These are phyloP conservation scores for Dasyurus viverrinus DNA, from an alignment of 2,113 vertebrate species.

Conservation along the genomic window DNA sequence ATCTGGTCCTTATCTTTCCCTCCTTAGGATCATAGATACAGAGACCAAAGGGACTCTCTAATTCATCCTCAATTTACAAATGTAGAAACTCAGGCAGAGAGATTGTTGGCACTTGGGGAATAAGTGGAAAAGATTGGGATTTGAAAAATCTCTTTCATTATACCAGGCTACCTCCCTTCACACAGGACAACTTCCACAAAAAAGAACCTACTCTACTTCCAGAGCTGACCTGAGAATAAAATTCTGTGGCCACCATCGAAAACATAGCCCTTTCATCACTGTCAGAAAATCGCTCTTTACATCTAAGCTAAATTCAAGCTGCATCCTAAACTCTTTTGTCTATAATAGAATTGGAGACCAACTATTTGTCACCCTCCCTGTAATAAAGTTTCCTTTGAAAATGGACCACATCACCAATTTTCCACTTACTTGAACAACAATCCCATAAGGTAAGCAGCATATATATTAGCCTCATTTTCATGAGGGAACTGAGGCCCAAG, in stretches of 20 bases:
- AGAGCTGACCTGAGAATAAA: neutral
- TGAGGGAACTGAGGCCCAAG: neutral
- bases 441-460: neutral
- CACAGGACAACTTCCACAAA: neutral
- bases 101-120: neutral
- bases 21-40: neutral
- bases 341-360: neutral
- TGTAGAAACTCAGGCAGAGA: neutral
- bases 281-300: neutral
- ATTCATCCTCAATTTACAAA: neutral
- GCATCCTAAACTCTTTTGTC: neutral
- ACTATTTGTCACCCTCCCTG: neutral
- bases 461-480: neutral
- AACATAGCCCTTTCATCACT: neutral
- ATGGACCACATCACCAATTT: neutral
- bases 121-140: neutral
- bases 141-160: neutral
- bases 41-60: neutral
- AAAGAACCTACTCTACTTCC: neutral
- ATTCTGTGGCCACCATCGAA: neutral
- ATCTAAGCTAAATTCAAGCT: neutral
- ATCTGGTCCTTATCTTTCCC: neutral
- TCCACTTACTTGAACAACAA: neutral
- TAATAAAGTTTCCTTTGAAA: too few relatives aligned
- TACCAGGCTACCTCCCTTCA: neutral